Percentiles rank a stretch among this genome's conserved stretches.
phyloP scores from a whole-genome alignment of 2,113 vertebrate species.

The Apaloderma vittatum region DNA sequence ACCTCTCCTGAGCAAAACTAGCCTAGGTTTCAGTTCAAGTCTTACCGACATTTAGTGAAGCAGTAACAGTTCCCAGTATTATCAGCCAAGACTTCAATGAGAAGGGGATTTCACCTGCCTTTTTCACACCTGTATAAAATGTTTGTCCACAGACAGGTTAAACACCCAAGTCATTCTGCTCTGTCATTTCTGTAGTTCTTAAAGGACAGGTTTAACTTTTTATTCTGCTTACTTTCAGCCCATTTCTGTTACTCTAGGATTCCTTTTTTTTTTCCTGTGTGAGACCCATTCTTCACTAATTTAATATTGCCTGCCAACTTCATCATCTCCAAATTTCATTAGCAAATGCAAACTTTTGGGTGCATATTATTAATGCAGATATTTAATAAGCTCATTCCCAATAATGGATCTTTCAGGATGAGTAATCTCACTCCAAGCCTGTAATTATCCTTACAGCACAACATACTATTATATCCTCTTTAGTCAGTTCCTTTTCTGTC shows the following conservation, averaged over 20 bases:
- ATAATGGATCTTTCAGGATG: conserved; percentile 27
- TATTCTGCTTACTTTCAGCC: neutral
- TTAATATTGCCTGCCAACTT: neutral
- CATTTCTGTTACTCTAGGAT: neutral
- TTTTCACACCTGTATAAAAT: neutral
- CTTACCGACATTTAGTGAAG: neutral
- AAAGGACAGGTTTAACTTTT: neutral
- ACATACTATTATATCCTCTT: conserved; percentile 33
- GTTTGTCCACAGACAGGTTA: neutral
- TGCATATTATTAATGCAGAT: conserved; percentile 41
- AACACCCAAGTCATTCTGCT: neutral
- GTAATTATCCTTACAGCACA: conserved; percentile 51
- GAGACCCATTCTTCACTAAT: neutral
- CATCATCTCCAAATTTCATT: conserved; percentile 24
- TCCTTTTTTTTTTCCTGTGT: neutral
- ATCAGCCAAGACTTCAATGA: neutral
- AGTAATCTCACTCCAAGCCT: conserved; percentile 39
- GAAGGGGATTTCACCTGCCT: neutral
- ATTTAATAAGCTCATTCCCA: conserved; percentile 36
- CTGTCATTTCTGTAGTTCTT: neutral
- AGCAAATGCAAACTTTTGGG: conserved; percentile 23
- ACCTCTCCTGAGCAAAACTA: neutral
- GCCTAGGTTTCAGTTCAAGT: neutral
- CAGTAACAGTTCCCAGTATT: neutral
- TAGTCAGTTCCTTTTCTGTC: conserved; percentile 41